Conservation (phyloP, 2,797 vertebrate species). For the Phataginus tricuspis region DNA sequence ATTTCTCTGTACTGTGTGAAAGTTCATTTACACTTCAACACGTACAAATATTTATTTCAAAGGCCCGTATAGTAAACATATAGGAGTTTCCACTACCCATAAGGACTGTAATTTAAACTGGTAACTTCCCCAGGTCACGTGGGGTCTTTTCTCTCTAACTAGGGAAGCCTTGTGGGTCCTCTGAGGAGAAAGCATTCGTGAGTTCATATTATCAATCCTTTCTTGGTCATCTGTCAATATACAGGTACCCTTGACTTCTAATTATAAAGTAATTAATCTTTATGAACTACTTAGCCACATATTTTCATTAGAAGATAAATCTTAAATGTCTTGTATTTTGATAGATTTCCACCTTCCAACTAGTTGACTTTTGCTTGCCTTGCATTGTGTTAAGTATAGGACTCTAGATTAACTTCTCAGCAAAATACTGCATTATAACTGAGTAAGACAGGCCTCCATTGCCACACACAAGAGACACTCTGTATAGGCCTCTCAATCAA, state of each 20-base stretch:
- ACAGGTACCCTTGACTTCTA: neutral
- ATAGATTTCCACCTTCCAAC: neutral
- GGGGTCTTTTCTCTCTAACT: neutral
- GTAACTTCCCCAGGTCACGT: neutral
- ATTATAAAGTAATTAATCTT: neutral
- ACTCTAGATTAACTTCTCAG: neutral
- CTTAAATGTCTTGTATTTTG: conserved; percentile 8
- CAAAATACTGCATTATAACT: neutral
- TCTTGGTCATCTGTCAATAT: neutral
- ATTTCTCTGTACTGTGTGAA: conserved; percentile 32
- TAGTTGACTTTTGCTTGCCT: neutral
- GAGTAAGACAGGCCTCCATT: neutral
- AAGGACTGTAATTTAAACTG: neutral
- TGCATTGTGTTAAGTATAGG: neutral
- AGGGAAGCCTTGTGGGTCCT: neutral
- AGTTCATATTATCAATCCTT: neutral
- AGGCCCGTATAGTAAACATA: neutral
- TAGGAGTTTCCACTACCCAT: neutral
- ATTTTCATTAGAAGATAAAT: neutral
- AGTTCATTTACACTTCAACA: neutral
- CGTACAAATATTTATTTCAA: conserved; percentile 18
- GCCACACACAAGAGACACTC: neutral
- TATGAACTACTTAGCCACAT: neutral
- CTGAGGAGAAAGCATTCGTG: neutral
- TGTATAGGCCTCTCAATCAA: neutral